phyloP scores from a whole-genome alignment of 2,797 vertebrate genomes.

The Sparus aurata region DNA sequence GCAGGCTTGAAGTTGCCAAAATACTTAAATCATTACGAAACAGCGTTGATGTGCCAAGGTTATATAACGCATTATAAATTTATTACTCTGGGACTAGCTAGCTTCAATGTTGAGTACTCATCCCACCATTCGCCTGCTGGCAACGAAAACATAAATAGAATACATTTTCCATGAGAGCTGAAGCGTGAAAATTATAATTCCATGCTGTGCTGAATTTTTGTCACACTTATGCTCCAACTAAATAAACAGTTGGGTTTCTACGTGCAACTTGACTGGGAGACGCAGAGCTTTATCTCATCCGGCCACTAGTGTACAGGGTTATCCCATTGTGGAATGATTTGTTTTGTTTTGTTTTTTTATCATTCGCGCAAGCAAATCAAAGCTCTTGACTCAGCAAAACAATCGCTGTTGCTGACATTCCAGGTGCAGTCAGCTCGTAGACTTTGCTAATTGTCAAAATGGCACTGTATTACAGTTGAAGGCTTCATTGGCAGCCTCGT shows the following conservation, averaged over 20 bases:
- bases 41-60: constrained; percentile 23
- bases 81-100: constrained; percentile 23
- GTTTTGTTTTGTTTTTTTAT: constrained; percentile 28
- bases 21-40: constrained; percentile 40
- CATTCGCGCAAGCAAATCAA: constrained; percentile 45
- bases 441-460: constrained; percentile 71
- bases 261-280: constrained; percentile 27
- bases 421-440: constrained; percentile 37
- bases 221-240: constrained; percentile 12
- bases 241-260: constrained; percentile 31
- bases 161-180: constrained; percentile 31
- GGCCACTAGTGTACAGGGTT: constrained; percentile 24
- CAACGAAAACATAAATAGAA: constrained; percentile 16
- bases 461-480: constrained; percentile 46
- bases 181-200: constrained; percentile 35
- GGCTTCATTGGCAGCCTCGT: constrained; percentile 54
- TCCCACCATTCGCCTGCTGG: constrained; percentile 26
- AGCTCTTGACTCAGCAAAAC: constrained; percentile 62
- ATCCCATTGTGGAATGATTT: constrained; percentile 17
- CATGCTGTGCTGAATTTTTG: constrained; percentile 28
- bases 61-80: constrained; percentile 29
- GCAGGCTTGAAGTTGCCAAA: constrained; percentile 20
- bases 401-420: constrained; percentile 41
- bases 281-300: constrained; percentile 21
- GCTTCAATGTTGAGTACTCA: constrained; percentile 44